Percentiles rank a stretch among this genome's conserved stretches.
phyloP scores from a whole-genome alignment of 2,888 invertebrate genomes.

The Formica aserva region DNA sequence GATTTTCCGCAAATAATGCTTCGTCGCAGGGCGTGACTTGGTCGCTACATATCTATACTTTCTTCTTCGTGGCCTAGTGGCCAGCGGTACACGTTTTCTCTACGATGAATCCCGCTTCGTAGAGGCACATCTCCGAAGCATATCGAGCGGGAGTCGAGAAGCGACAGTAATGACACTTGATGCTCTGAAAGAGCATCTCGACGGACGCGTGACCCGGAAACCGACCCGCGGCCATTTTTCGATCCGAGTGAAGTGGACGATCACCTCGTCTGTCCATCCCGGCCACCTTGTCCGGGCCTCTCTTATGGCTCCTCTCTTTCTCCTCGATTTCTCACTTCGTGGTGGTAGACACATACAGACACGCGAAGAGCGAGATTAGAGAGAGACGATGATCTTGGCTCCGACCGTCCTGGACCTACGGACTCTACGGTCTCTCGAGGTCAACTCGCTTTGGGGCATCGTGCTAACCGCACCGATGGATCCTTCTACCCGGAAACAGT shows the following conservation, averaged over 20 bases:
- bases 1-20: neutral
- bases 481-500: conserved; percentile 83
- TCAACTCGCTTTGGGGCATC: conserved; percentile 85
- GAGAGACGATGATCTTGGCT: conserved; percentile 78
- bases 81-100: conserved; percentile 73
- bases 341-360: conserved; percentile 62
- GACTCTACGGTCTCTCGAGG: conserved; percentile 79
- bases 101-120: conserved; percentile 64
- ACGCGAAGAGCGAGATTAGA: conserved; percentile 80
- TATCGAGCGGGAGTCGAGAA: conserved; percentile 63
- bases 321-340: conserved; percentile 31
- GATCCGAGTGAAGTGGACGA: conserved; percentile 65
- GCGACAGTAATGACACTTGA: conserved; percentile 83
- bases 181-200: conserved; percentile 76
- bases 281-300: conserved; percentile 17
- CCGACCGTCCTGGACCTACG: conserved; percentile 76
- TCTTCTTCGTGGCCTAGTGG: conserved; percentile 72
- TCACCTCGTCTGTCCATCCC: conserved; percentile 46
- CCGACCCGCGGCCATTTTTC: conserved; percentile 79
- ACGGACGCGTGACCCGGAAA: conserved; percentile 84
- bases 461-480: conserved; percentile 82
- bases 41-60: conserved; percentile 70
- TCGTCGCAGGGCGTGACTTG: conserved; percentile 68
- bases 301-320: conserved; percentile 25
- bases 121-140: conserved; percentile 68